Conservation (phyloP, 2,888 invertebrate species). For the Melanostoma mellinum region DNA sequence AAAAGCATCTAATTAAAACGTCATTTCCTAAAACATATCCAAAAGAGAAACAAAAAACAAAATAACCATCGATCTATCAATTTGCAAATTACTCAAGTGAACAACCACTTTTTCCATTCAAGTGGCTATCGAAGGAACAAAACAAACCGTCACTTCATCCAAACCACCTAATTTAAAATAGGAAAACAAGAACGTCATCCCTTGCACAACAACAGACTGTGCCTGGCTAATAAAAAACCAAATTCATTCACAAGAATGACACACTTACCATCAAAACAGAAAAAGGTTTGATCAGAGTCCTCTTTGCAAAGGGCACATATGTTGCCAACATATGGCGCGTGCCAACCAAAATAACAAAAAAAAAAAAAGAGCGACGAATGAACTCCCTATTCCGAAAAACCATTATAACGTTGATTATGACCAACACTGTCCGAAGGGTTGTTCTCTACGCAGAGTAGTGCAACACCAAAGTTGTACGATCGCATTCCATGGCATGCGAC, state of each 20-base stretch:
- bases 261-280: constrained; percentile 47
- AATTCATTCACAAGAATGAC: constrained; percentile 69
- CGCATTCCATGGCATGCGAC: constrained; percentile 77
- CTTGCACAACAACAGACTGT: constrained; percentile 31
- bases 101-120: constrained; percentile 39
- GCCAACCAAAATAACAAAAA: constrained; percentile 48
- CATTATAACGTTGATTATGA: constrained; percentile 63
- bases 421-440: constrained; percentile 58
- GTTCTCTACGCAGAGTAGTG: constrained; percentile 62
- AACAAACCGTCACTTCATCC: constrained; percentile 16
- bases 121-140: constrained; percentile 22
- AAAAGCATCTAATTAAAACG: constrained; percentile 36
- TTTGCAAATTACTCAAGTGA: constrained; percentile 69
- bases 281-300: constrained; percentile 33
- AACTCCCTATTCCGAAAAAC: constrained; percentile 30
- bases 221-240: constrained; percentile 54
- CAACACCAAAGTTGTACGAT: constrained; percentile 81
- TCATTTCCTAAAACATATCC: constrained; percentile 18
- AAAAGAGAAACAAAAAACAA: not conserved
- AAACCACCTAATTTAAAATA: constrained; percentile 57
- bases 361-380: constrained; percentile 35
- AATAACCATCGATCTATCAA: constrained; percentile 45
- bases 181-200: constrained; percentile 46
- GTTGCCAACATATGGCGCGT: constrained; percentile 72
- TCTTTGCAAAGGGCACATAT: constrained; percentile 39